Base-by-base conservation (phyloP, 2,888 invertebrate species). In the Caprella mutica region DNA sequence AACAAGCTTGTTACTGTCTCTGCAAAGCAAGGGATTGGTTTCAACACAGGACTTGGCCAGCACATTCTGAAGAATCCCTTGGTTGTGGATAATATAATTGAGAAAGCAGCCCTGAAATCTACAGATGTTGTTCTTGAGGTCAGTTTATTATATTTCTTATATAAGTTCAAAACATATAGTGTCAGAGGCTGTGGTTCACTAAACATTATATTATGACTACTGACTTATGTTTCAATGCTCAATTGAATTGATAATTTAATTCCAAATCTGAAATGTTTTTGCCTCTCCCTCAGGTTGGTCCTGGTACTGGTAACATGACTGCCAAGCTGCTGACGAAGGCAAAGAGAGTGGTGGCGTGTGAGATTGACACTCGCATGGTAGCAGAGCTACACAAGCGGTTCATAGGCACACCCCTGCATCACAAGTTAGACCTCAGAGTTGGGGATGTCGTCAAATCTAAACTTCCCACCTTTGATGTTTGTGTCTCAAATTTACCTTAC, bases 221-320 rank as follows among this genome's bases (percentile, higher is more conserved):
- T n/a, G n/a, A n/a, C n/a, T n/a, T n/a, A n/a, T n/a, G n/a, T n/a
- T n/a, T n/a, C n/a, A n/a, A n/a, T n/a, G n/a, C n/a, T n/a, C n/a
- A n/a, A n/a, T n/a, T n/a, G n/a, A n/a, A n/a, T n/a, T n/a, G n/a
- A n/a, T n/a, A n/a, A n/a, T n/a, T n/a, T n/a, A n/a, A n/a, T n/a
- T n/a, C n/a, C n/a, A n/a, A n/a, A n/a, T n/a, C n/a, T n/a, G n/a
- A n/a, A n/a, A n/a, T n/a, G n/a, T n/a, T n/a, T n/a, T n/a, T n/a
- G n/a, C n/a, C n/a, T n/a, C n/a, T n/a, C n/a, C n/a, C n/a, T n/a
- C 38, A 64, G 64, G 64, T 98, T 68, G 98, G 98, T 72, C 94
- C 98, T 24, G 98, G 98, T 73, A 98, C 98, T 39, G 98, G 98
- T 70, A 98, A 98, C 72, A 87, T 98, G 86, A 98, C 98, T 0